phyloP scores from a whole-genome alignment of 2,888 invertebrate species.

The Napeogenes inachia region DNA sequence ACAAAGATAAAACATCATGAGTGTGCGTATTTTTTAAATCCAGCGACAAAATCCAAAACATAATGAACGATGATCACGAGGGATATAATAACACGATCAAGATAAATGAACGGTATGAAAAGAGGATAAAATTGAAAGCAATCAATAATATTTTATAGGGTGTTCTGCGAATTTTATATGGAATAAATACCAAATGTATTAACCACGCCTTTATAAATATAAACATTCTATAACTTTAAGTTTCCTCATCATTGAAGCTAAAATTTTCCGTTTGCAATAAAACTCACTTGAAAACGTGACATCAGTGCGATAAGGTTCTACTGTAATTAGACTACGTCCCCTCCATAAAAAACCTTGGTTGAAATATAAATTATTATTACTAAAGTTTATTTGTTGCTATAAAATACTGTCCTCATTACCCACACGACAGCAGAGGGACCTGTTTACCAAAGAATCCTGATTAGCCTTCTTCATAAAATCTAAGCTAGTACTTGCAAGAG shows the following conservation, averaged over 20 bases:
- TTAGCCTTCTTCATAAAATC: too few species aligned
- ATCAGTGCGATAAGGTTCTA: slow-evolving; percentile 48
- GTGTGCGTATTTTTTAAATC: slow-evolving; percentile 14
- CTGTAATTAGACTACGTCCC: slow-evolving; percentile 57
- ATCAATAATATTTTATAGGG: slow-evolving; percentile 55
- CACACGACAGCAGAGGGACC: too few species aligned
- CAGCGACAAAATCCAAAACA: slow-evolving; percentile 39
- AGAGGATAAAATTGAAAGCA: slow-evolving; percentile 50
- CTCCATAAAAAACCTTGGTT: slow-evolving; percentile 36
- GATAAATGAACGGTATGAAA: slow-evolving; percentile 33
- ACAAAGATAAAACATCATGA: slow-evolving; percentile 9
- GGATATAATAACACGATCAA: slow-evolving; percentile 17
- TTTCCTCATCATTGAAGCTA: slow-evolving; percentile 44
- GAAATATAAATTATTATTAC: neutral
- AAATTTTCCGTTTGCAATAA: slow-evolving; percentile 57
- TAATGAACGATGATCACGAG: slow-evolving; percentile 49
- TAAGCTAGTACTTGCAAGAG: too few species aligned
- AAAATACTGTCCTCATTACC: too few species aligned
- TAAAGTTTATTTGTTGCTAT: too few species aligned
- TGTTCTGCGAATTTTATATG: slow-evolving; percentile 44
- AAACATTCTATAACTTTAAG: slow-evolving; percentile 48
- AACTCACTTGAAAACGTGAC: slow-evolving; percentile 52
- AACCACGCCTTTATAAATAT: slow-evolving; percentile 39
- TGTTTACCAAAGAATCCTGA: too few species aligned
- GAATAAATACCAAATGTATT: slow-evolving; percentile 46